phyloP scores from a whole-genome alignment of 2,113 vertebrate species.

The Nerophis lumbriciformis region DNA sequence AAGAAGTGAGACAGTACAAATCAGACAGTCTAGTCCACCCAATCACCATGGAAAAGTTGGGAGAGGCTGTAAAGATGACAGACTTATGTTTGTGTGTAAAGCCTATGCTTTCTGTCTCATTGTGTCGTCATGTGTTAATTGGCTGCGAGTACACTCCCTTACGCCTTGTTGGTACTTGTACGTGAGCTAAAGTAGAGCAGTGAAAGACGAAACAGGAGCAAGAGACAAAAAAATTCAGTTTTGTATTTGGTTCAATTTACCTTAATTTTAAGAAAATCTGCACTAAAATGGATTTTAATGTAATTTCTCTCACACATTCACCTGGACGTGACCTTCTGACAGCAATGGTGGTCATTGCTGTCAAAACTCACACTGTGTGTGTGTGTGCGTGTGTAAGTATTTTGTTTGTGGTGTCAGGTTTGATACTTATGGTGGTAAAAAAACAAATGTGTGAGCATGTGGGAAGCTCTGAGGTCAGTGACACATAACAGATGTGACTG shows the following conservation, averaged over 20 bases:
- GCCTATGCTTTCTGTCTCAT: background rate
- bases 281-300: no score
- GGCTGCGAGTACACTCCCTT: background rate
- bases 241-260: background rate
- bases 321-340: background rate
- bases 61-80: slow-evolving; percentile 55
- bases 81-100: slow-evolving; percentile 17
- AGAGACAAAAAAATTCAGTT: background rate
- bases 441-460: slow-evolving; percentile 6
- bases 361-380: background rate
- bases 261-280: no score
- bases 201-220: no score
- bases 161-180: background rate
- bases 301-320: no score
- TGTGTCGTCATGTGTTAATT: background rate
- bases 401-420: slow-evolving; percentile 1
- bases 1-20: slow-evolving; percentile 32
- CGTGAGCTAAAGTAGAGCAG: no score
- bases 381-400: background rate
- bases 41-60: slow-evolving; percentile 55
- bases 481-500: slow-evolving; percentile 34
- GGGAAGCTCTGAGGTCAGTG: slow-evolving; percentile 21
- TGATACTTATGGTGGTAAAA: slow-evolving; percentile 11
- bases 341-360: background rate
- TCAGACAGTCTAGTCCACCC: slow-evolving; percentile 39